Evolutionary conservation across 2,113 vertebrate species (phyloP), one percentile per base, ranked within the genome.

Genomic region (Malurus cyaneus): DNA sequence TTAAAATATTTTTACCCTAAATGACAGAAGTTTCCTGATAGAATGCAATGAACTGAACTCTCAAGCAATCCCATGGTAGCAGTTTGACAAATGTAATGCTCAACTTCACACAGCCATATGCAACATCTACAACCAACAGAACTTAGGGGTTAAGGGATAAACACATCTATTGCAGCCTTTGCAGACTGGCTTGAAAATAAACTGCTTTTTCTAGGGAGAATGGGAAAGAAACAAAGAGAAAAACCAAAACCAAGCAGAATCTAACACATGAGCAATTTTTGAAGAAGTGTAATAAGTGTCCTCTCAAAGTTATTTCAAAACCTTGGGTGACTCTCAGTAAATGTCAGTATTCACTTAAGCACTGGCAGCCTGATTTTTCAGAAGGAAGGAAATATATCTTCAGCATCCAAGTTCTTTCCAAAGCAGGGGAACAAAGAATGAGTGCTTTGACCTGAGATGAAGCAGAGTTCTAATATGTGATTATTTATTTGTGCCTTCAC

Each of bases 401-500:
- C 2, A 31, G 13, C n/a, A 69, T 44, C 13, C 21, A 49, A 56
- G 7, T 5, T 20, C 23, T 50, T 72, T 62, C 65, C 60, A 76
- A 81, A 71, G n/a, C 23, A 74, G n/a, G 0, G 0, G 21, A 59
- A 62, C 0, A 0, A 3, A 32, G 13, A 88, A 76, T 1, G 2
- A 89, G 67, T 2, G 14, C 14, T 65, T 44, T 49, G 62, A 94
- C 59, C 34, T 26, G 32, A 76, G 53, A 47, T 19, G 34, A 77
- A 94, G 18, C 24, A n/a, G 8, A 61, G 28, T 25, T 77, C 67
- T 73, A 69, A 31, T 12, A 16, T 1, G 2, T 34, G 42, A 47
- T 29, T 46, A 72, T n/a, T 69, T 32, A 49, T 17, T 62, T 84
- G 28, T 50, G 67, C 60, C 18, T 50, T 91, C 80, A 82, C 54